A percentile compares a stretch with the other conserved stretches of the same genome.
Conservation (phyloP, 1,140 invertebrate genomes). For the Calephelis nemesis region DNA sequence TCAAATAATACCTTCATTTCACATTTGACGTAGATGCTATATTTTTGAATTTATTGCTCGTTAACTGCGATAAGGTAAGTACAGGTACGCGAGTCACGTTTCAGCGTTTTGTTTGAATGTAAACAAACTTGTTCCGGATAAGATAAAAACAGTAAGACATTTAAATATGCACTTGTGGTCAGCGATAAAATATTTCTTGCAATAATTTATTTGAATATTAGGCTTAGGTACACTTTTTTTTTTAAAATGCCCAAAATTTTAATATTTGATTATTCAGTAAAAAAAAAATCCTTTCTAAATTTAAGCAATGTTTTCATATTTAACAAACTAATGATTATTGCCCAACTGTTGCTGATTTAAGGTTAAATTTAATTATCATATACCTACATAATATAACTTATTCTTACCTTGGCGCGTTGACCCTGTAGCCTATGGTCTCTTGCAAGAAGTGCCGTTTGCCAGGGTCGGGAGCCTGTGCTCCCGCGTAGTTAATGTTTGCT, state of each 20-base stretch:
- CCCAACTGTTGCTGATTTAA: too few species aligned
- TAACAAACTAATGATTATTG: too few species aligned
- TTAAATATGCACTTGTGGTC: slow-evolving; percentile 23
- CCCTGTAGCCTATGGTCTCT: slow-evolving; percentile 72
- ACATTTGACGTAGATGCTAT: slow-evolving; percentile 47
- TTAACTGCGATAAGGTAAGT: slow-evolving; percentile 67
- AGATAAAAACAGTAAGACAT: slow-evolving; percentile 65
- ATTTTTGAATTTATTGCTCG: slow-evolving; percentile 69
- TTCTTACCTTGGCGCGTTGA: slow-evolving; percentile 71
- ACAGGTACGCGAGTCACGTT: slow-evolving; percentile 67
- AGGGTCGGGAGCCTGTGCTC: slow-evolving; percentile 66
- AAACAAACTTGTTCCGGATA: slow-evolving; percentile 76
- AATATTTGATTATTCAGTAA: background rate
- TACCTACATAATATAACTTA: background rate
- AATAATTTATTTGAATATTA: background rate
- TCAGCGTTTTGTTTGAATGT: slow-evolving; percentile 71
- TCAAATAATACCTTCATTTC: slow-evolving; percentile 23
- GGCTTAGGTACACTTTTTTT: too few species aligned
- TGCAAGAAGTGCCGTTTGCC: slow-evolving; percentile 63
- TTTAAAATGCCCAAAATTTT: background rate
- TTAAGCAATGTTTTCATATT: too few species aligned
- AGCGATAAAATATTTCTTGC: background rate
- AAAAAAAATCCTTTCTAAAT: background rate
- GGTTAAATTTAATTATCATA: background rate
- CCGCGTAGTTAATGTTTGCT: slow-evolving; percentile 53